Evolutionary conservation across 1,140 invertebrate species (phyloP).

Genomic region (Lasioglossum albipes): DNA sequence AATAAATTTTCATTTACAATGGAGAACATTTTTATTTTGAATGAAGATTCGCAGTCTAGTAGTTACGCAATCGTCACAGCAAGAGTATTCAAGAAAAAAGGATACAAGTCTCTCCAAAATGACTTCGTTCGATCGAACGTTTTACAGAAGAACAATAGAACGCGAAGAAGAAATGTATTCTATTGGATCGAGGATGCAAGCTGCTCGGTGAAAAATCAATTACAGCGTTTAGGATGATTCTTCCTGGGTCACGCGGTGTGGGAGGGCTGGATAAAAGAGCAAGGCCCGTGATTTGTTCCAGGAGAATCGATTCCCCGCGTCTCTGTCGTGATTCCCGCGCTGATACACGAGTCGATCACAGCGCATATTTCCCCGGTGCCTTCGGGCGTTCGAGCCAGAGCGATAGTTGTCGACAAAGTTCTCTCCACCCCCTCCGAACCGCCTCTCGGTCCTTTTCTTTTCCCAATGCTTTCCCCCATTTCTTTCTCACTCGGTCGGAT

Average conservation of each 20-base stretch:
- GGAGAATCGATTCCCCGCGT: conserved; percentile 34
- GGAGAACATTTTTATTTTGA: too few relatives aligned
- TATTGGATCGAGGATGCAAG: not conserved
- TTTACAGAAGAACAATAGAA: not conserved
- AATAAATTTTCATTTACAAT: too few relatives aligned
- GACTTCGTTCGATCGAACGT: too few relatives aligned
- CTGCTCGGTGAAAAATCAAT: conserved; percentile 17
- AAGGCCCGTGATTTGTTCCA: conserved; percentile 33
- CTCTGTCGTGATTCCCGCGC: conserved; percentile 33
- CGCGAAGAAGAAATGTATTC: not conserved
- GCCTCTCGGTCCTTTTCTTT: not conserved
- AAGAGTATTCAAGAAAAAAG: too few relatives aligned
- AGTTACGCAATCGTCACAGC: too few relatives aligned
- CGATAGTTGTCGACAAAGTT: conserved; percentile 45
- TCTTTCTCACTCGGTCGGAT: not conserved
- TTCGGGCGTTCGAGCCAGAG: conserved; percentile 10
- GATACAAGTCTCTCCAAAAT: too few relatives aligned
- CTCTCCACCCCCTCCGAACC: conserved; percentile 3
- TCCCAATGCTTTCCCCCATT: not conserved
- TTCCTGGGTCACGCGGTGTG: not conserved
- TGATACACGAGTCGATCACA: conserved; percentile 40
- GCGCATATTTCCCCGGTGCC: conserved; percentile 50
- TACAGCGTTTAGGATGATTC: conserved; percentile 1
- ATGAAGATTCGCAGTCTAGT: too few relatives aligned
- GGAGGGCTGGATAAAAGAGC: not conserved